phyloP scores from a whole-genome alignment of 2,113 vertebrate genomes.

The Syngnathus scovelli region DNA sequence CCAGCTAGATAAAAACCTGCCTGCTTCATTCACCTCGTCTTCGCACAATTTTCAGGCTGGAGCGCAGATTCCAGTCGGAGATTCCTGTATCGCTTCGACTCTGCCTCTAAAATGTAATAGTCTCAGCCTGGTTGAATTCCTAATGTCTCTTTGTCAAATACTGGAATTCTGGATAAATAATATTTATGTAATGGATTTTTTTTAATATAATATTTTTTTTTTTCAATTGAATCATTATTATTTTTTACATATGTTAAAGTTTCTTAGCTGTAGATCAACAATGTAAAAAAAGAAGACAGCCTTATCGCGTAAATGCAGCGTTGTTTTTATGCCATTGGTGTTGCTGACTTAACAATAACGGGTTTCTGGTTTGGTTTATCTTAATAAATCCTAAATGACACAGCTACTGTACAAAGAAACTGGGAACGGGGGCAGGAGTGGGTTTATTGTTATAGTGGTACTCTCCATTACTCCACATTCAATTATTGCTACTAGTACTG shows the following conservation, averaged over 20 bases:
- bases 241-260: slow-evolving; percentile 61
- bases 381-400: background rate
- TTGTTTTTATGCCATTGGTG: background rate
- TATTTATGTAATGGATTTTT: slow-evolving; percentile 48
- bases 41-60: slow-evolving; percentile 39
- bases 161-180: slow-evolving; percentile 38
- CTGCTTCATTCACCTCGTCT: slow-evolving; percentile 40
- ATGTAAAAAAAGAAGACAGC: background rate
- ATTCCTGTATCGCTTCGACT: slow-evolving; percentile 36
- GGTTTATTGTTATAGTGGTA: background rate
- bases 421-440: no score
- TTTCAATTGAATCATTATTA: no score
- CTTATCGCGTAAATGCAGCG: background rate
- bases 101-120: slow-evolving; percentile 41
- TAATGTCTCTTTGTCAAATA: slow-evolving; percentile 33
- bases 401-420: background rate
- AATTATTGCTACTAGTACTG: background rate
- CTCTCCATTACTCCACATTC: background rate
- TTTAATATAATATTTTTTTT: background rate
- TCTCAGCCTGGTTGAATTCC: slow-evolving; percentile 40
- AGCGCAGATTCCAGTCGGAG: slow-evolving; percentile 29
- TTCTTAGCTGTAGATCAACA: slow-evolving; percentile 52
- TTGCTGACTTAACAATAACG: background rate
- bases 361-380: background rate
- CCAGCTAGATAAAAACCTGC: slow-evolving; percentile 68